A percentile compares a stretch with the other conserved stretches of the same genome.
phyloP scores from a whole-genome alignment of 2,113 vertebrate genomes.

The Rhipidura dahli region DNA sequence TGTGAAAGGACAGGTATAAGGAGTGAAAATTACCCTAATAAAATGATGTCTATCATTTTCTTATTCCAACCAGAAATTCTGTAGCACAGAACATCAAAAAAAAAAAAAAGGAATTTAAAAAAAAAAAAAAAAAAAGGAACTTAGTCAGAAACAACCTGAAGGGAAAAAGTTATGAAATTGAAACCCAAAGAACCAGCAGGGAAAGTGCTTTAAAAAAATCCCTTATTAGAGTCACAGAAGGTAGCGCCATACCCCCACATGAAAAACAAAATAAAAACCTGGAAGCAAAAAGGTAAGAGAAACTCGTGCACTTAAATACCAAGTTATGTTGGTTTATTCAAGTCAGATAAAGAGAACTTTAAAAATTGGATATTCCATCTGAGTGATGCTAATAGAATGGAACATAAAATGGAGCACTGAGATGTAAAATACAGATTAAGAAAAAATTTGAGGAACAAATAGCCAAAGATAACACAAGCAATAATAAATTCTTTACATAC shows the following conservation, averaged over 20 bases:
- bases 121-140: background rate
- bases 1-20: background rate
- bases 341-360: slow-evolving; percentile 38
- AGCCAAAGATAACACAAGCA: slow-evolving; percentile 50
- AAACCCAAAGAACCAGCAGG: slow-evolving; percentile 54
- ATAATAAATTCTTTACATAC: slow-evolving; percentile 57
- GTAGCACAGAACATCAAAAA: background rate
- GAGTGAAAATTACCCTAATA: background rate
- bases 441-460: slow-evolving; percentile 53
- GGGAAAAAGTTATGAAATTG: slow-evolving; percentile 50
- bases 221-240: slow-evolving; percentile 61
- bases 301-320: background rate
- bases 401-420: slow-evolving; percentile 44
- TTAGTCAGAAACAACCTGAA: slow-evolving; percentile 11
- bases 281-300: slow-evolving; percentile 45
- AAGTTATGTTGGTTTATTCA: slow-evolving; percentile 25
- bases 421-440: slow-evolving; percentile 53
- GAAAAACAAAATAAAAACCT: slow-evolving; percentile 60
- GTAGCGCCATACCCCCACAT: slow-evolving; percentile 3
- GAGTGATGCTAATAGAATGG: slow-evolving; percentile 49
- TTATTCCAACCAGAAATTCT: background rate
- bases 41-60: background rate
- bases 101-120: background rate
- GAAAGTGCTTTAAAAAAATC: slow-evolving; percentile 13
- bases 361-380: slow-evolving; percentile 41